phyloP scores from a whole-genome alignment of 1,140 invertebrate genomes.

The Aphaenogaster ashmeadi region DNA sequence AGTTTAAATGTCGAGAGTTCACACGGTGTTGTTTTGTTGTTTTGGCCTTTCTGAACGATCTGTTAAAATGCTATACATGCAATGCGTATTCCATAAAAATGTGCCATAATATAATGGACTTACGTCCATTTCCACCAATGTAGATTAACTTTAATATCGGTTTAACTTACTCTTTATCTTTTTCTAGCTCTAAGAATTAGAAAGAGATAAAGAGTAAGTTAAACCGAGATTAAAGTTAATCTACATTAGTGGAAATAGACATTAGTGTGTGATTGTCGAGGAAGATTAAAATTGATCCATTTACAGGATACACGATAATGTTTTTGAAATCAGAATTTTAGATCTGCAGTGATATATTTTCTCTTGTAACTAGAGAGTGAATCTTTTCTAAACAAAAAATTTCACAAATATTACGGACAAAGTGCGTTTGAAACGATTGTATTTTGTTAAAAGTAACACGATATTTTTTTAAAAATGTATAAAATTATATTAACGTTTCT shows the following conservation, averaged over 20 bases:
- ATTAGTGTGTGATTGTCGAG: constrained; percentile 8
- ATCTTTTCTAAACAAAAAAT: not conserved
- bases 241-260: too few species aligned
- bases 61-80: constrained; percentile 30
- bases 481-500: not conserved
- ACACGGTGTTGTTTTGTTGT: constrained; percentile 28
- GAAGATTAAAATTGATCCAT: constrained; percentile 15
- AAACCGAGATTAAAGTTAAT: too few species aligned
- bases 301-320: not conserved
- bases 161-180: too few species aligned
- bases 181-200: too few species aligned
- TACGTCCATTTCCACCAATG: not conserved
- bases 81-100: constrained; percentile 30
- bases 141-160: too few species aligned
- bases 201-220: too few species aligned
- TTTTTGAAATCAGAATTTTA: constrained; percentile 20
- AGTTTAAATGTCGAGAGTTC: constrained; percentile 55
- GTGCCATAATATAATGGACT: constrained; percentile 13
- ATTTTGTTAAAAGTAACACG: constrained; percentile 25
- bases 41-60: not conserved
- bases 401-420: not conserved
- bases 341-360: constrained; percentile 6
- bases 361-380: not conserved
- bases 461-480: constrained; percentile 3
- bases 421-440: not conserved